Evolutionary conservation across 2,888 invertebrate genomes (phyloP).

Genomic region (Cephus rjabovi): DNA sequence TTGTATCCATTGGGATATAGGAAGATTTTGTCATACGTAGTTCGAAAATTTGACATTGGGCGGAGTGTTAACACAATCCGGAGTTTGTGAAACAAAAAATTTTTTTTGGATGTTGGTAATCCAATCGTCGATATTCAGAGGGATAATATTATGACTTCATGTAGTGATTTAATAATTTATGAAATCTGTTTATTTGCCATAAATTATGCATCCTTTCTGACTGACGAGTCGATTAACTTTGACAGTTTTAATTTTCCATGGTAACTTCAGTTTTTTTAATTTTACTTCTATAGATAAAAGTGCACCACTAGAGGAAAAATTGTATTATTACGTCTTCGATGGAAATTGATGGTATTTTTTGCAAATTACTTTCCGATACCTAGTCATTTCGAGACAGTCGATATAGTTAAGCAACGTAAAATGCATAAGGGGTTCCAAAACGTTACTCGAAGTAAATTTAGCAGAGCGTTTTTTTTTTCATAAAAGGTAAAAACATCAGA

Average conservation of each 20-base stretch:
- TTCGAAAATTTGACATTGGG: neutral
- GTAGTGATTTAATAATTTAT: neutral
- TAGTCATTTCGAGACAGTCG: neutral
- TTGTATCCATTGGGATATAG: neutral
- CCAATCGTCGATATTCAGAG: neutral
- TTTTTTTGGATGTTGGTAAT: neutral
- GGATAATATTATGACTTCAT: neutral
- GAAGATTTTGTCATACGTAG: neutral
- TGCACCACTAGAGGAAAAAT: neutral
- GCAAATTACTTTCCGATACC: neutral
- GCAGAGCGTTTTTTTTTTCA: no score
- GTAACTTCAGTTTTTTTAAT: neutral
- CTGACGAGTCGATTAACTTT: neutral
- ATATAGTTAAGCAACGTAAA: no score
- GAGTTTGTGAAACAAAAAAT: fast-evolving
- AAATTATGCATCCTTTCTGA: neutral
- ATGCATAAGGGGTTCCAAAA: no score
- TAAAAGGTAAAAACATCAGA: neutral
- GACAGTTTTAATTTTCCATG: neutral
- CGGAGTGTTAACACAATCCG: neutral
- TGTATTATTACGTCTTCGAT: no score
- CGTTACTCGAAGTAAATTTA: no score
- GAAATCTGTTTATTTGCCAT: neutral
- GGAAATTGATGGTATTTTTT: no score
- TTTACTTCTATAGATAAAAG: neutral